Evolutionary conservation across 1,140 invertebrate genomes (phyloP).

Genomic region (Propsilocerus akamusi): DNA sequence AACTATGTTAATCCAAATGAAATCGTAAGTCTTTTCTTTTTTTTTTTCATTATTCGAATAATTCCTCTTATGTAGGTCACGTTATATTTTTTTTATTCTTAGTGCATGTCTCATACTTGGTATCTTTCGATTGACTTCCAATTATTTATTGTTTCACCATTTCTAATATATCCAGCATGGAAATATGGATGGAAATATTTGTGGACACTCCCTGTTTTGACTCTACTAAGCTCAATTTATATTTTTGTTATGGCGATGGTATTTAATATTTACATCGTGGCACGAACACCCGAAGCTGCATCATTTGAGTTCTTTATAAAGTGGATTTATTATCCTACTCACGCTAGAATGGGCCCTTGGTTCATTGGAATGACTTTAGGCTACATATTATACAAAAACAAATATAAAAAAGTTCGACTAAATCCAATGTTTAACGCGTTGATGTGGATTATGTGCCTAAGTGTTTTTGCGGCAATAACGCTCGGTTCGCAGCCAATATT

Average conservation of each 20-base stretch:
- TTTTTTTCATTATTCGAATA: too few relatives aligned
- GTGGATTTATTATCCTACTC: background rate
- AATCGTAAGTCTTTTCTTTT: too few relatives aligned
- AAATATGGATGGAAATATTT: background rate
- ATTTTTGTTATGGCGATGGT: too few relatives aligned
- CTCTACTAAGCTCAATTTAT: too few relatives aligned
- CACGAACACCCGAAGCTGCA: background rate
- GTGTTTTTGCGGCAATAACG: background rate
- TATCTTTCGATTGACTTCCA: conserved; percentile 35
- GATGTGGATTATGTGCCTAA: background rate
- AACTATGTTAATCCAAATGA: background rate
- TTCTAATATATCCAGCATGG: conserved; percentile 22
- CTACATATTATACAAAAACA: background rate
- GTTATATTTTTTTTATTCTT: too few relatives aligned
- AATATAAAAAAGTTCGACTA: background rate
- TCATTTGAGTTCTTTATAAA: background rate
- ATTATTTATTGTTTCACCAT: conserved; percentile 26
- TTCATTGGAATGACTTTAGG: background rate
- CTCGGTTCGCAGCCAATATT: too few relatives aligned
- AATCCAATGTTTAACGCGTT: background rate
- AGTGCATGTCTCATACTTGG: conserved; percentile 34
- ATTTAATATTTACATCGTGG: too few relatives aligned
- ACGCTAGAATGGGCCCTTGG: background rate
- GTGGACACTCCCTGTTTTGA: background rate
- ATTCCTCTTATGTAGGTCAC: too few relatives aligned